Evolutionary conservation across 2,113 vertebrate species (phyloP).

Genomic region (Conger conger): DNA sequence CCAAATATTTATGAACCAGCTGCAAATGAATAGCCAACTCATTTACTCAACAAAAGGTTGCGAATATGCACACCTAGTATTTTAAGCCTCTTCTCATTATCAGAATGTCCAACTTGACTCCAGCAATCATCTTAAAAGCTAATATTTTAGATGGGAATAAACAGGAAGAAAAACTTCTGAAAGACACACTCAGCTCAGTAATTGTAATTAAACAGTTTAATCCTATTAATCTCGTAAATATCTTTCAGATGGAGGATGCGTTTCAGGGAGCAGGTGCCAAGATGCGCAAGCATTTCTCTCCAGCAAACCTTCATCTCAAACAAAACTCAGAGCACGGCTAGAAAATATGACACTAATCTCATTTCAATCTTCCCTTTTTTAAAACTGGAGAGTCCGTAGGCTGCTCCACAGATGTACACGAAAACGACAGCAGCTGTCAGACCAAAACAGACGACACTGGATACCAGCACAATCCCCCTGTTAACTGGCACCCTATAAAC

Average conservation of each 20-base stretch:
- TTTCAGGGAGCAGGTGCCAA: not conserved
- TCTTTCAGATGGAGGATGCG: not conserved
- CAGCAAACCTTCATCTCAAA: constrained; percentile 45
- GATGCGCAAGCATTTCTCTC: constrained; percentile 42
- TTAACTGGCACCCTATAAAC: too few species aligned
- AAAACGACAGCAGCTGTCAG: not conserved
- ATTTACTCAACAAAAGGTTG: not conserved
- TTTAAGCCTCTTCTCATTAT: not conserved
- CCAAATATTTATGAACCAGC: constrained; percentile 19
- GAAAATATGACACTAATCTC: constrained; percentile 38
- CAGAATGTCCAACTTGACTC: too few species aligned
- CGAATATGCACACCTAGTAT: not conserved
- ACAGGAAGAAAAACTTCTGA: too few species aligned
- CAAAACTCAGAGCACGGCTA: constrained; percentile 40
- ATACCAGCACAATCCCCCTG: too few species aligned
- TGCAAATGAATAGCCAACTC: not conserved
- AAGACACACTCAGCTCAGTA: too few species aligned
- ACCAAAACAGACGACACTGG: too few species aligned
- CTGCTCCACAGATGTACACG: not conserved
- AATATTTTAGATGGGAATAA: too few species aligned
- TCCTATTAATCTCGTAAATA: not conserved
- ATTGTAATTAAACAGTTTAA: not conserved
- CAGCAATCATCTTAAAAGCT: too few species aligned
- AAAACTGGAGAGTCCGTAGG: constrained; percentile 8
- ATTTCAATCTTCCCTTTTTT: constrained; percentile 32